Base-by-base conservation (phyloP, 2,113 vertebrate genomes). In the human (Homo sapiens) region DNA sequence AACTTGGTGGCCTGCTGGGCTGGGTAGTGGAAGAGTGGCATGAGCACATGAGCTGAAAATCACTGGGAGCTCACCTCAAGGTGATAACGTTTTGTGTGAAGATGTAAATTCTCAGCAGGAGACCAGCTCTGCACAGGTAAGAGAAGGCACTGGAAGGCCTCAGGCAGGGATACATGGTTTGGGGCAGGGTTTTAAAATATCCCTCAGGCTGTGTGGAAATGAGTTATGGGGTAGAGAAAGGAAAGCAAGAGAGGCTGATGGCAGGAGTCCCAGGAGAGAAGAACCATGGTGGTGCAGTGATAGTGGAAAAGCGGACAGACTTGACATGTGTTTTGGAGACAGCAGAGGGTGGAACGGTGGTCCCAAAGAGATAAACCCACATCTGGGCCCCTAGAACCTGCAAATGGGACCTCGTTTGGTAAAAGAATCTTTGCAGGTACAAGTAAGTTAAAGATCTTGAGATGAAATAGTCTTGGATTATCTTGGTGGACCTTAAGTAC, bases 101-200 rank as follows among this genome's bases (percentile, higher is more conserved):
- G 6, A 7, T 13, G 3, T 13, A 6, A 11, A 2, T 45, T 6
- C 27, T 10, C 43, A 2, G 9, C 2, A 32, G 59, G 79, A 27
- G 81, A 64, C 32, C 16, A 32, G 82, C 64, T 32, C 3, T 52
- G 22, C 8, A 6, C 32, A 43, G 27, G 1, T 3, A 14, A 3
- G 16, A 20, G 8, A 8, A 35, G 43, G 50, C 43, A 48, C 0
- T 12, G 1, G 59, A 18, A 45, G 76, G 17, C 23, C 43, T n/a
- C 3, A 6, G 25, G 40, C 82, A 0, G 12, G 7, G 35, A 20
- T 1, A 12, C 12, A 0, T 1, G 48, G 2, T 8, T 7, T 23
- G 64, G 61, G 25, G 32, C 17, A 0, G 2, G 5, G 43, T 35
- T 50, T 25, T 75, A 17, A 27, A 23, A 2, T 18, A 17, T 66